A percentile compares a stretch with the other conserved stretches of the same genome.
Evolutionary conservation across 2,113 vertebrate species (phyloP).

Genomic region (Poecilia latipinna): DNA sequence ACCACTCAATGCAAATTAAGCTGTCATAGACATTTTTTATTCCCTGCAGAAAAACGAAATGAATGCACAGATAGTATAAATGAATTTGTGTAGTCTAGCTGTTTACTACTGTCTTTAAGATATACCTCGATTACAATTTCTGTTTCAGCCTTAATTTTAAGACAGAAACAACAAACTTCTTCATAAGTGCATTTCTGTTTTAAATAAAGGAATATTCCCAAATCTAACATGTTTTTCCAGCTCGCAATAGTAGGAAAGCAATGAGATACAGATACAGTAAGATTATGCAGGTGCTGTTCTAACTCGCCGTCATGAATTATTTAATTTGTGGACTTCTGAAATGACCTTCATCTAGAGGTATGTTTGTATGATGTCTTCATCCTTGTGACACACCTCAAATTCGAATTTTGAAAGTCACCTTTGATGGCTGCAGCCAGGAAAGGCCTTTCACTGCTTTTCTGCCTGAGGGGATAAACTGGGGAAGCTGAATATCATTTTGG

Average conservation of each 20-base stretch:
- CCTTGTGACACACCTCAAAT: slow-evolving; percentile 4
- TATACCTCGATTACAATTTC: no score
- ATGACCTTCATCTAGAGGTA: background rate
- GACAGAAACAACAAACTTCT: no score
- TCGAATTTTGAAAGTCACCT: background rate
- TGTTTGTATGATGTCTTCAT: background rate
- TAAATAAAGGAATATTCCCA: no score
- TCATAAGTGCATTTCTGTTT: no score
- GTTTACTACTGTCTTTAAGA: no score
- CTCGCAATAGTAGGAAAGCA: background rate
- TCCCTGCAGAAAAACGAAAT: no score
- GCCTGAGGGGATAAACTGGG: background rate
- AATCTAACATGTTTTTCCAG: background rate
- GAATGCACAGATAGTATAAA: no score
- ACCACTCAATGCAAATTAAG: background rate
- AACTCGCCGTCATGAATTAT: background rate
- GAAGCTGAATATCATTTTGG: background rate
- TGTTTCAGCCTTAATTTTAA: no score
- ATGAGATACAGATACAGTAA: background rate
- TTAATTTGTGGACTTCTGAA: slow-evolving; percentile 1
- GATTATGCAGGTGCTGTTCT: background rate
- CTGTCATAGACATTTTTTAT: background rate
- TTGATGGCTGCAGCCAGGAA: slow-evolving; percentile 8
- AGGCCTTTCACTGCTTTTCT: slow-evolving; percentile 1
- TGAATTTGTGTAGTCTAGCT: no score